These are phyloP conservation scores for Tenthredo notha DNA, from an alignment of 2,888 invertebrate species.

Conservation along the genomic window DNA sequence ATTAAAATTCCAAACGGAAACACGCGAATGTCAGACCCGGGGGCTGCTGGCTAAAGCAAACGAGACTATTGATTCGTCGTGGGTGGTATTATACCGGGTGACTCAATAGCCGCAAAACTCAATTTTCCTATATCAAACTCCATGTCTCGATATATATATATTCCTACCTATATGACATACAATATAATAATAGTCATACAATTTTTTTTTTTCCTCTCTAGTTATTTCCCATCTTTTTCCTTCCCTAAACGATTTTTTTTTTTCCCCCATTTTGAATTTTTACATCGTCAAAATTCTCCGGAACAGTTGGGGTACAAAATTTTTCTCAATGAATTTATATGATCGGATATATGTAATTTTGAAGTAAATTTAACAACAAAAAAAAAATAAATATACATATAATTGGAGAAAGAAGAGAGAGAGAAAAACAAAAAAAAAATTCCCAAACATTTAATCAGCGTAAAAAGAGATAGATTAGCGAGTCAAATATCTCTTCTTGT, in stretches of 20 bases:
- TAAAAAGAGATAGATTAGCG: background rate
- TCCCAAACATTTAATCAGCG: background rate
- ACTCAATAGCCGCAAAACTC: background rate
- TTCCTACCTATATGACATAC: background rate
- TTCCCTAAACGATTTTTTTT: too few species aligned
- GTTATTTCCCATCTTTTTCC: too few species aligned
- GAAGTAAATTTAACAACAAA: too few species aligned
- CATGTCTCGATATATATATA: background rate
- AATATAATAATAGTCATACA: background rate
- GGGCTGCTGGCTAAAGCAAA: constrained; percentile 37
- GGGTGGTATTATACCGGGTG: constrained; percentile 28
- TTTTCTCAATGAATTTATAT: too few species aligned
- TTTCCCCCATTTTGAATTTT: too few species aligned
- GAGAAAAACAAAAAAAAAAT: too few species aligned
- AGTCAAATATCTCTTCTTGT: constrained; percentile 5
- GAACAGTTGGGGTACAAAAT: too few species aligned
- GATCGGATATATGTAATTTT: too few species aligned
- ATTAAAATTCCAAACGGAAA: constrained; percentile 47
- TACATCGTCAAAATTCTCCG: too few species aligned
- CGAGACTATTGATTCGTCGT: constrained; percentile 44
- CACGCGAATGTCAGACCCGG: constrained; percentile 32
- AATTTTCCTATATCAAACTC: background rate
- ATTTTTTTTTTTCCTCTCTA: background rate
- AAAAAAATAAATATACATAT: too few species aligned
- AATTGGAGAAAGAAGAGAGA: too few species aligned